These are phyloP conservation scores for Aphelenchoides bicaudatus DNA, from an alignment of 2,888 invertebrate species.

Conservation along the genomic window DNA sequence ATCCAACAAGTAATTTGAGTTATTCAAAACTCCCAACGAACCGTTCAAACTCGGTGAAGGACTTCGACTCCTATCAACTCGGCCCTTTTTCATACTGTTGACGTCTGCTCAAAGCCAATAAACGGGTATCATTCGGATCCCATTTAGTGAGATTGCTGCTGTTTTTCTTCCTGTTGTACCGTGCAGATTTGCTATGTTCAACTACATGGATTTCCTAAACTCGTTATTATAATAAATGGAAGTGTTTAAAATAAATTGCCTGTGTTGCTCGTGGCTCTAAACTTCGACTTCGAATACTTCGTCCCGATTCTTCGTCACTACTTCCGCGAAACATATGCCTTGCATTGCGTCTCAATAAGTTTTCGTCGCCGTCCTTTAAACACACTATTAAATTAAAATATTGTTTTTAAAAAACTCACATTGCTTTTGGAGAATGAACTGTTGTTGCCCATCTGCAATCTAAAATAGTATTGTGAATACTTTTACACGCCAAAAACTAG, in stretches of 20 bases:
- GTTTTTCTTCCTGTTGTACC: conserved; percentile 20
- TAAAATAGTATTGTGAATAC: too few species aligned
- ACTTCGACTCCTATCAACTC: conserved; percentile 15
- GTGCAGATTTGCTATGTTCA: conserved; percentile 38
- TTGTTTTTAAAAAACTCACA: neutral
- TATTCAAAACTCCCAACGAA: too few species aligned
- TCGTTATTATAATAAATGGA: too few species aligned
- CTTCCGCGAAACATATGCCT: conserved; percentile 10
- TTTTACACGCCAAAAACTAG: too few species aligned
- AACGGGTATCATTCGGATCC: conserved; percentile 32
- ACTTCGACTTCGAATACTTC: conserved; percentile 25
- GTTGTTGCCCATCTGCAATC: conserved; percentile 1
- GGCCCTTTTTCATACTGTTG: neutral
- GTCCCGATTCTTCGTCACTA: conserved; percentile 15
- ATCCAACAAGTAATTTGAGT: neutral
- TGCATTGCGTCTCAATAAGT: conserved; percentile 18
- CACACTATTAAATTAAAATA: neutral
- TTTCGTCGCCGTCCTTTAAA: neutral
- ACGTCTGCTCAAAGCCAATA: conserved; percentile 9
- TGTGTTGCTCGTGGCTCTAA: conserved; percentile 29
- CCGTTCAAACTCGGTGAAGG: conserved; percentile 6
- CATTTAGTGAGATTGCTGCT: conserved; percentile 17
- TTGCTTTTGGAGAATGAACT: neutral
- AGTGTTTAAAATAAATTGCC: neutral
- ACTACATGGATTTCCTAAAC: conserved; percentile 19